phyloP scores from a whole-genome alignment of 2,113 vertebrate genomes.

The Solenodon paradoxus region DNA sequence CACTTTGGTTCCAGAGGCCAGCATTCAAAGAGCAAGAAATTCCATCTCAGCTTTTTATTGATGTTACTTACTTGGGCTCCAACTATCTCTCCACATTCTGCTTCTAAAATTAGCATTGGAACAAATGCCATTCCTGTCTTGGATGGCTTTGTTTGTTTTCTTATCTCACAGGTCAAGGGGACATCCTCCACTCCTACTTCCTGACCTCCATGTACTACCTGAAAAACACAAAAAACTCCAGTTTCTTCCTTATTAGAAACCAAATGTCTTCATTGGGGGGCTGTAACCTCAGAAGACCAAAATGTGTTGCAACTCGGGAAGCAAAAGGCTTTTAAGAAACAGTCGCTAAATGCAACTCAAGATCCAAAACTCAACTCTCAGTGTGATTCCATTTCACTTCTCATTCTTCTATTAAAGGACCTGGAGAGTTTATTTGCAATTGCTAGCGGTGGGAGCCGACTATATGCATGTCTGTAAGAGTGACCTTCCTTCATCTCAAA shows the following conservation, averaged over 20 bases:
- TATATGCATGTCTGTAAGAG: not conserved
- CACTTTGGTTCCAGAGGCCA: not conserved
- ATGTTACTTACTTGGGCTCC: not conserved
- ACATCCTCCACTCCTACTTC: constrained; percentile 64
- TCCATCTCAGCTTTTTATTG: not conserved
- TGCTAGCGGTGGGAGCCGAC: not conserved
- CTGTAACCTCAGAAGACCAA: not conserved
- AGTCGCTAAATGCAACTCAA: not conserved
- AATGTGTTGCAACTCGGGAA: not conserved
- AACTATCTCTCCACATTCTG: constrained; percentile 24
- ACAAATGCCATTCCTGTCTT: constrained; percentile 40
- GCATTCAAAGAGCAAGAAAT: not conserved
- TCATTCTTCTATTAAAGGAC: not conserved
- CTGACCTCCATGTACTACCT: not conserved
- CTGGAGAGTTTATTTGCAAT: not conserved
- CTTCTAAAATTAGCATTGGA: constrained; percentile 64
- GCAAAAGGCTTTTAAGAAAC: not conserved
- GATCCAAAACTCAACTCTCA: not conserved
- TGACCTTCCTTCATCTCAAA: not conserved
- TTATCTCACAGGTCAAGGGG: constrained; percentile 58
- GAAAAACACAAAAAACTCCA: not conserved
- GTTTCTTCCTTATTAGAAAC: constrained; percentile 55
- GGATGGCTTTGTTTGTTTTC: constrained; percentile 19
- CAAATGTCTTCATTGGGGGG: constrained; percentile 65
- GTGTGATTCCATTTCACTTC: not conserved